Conservation (phyloP, 2,797 vertebrate genomes). For the Ptychobarbus kaznakovi region DNA sequence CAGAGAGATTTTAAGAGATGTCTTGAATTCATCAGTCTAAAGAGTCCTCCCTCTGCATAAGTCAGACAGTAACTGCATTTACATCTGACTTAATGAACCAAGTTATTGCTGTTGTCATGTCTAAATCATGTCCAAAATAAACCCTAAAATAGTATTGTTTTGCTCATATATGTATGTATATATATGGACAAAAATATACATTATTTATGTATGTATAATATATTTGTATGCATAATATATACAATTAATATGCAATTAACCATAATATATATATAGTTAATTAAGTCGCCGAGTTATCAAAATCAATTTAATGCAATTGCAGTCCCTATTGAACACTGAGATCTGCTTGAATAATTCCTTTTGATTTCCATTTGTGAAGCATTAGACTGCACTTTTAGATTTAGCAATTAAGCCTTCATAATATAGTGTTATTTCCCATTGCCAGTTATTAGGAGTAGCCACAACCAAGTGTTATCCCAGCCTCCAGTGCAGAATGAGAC, state of each 20-base stretch:
- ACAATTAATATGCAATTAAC: background rate
- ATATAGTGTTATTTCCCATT: constrained; percentile 6
- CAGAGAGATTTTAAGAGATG: background rate
- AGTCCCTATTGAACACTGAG: background rate
- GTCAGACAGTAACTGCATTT: background rate
- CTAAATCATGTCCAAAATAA: too few species aligned
- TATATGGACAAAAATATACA: background rate
- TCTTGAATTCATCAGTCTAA: background rate
- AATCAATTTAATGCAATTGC: background rate
- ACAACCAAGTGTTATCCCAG: background rate
- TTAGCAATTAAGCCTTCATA: background rate
- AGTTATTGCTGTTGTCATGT: background rate
- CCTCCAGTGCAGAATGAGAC: background rate
- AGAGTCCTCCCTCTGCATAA: background rate
- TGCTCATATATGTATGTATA: background rate
- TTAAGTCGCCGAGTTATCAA: background rate
- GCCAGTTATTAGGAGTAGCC: background rate
- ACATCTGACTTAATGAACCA: background rate
- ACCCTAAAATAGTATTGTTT: too few species aligned
- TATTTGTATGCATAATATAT: background rate
- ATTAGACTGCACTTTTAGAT: background rate
- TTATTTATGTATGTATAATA: background rate
- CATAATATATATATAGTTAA: background rate
- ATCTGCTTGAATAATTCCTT: background rate
- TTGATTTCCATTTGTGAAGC: background rate